Base-by-base conservation (phyloP, 1,140 invertebrate genomes). In the Drosophila miranda region DNA sequence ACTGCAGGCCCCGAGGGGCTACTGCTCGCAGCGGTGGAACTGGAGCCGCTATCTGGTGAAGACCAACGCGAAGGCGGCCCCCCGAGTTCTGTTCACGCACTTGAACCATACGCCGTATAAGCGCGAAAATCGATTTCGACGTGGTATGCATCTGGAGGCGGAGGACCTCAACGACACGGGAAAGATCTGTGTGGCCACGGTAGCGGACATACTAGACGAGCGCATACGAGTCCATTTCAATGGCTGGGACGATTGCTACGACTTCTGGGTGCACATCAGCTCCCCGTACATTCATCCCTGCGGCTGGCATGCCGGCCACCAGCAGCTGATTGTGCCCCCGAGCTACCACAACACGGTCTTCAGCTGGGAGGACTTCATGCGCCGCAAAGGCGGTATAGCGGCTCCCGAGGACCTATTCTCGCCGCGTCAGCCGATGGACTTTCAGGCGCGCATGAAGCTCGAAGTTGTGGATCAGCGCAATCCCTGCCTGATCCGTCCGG, bases 231-330 rank as follows among this genome's bases (percentile, higher is more conserved):
- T 99, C 49, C 97, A 98, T 91, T 99, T 99, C 92, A 98, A 99
- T 93, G 96, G 96, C 74, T 99, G 97, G 97, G 95, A 97, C 84
- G 95, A 97, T 84, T 94, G 95, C 72, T 99, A 98, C 90, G 98
- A 99, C 92, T 98, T 97, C 26, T 99, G 98, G 98, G 94, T 96
- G 48, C 95, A 98, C 84, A 94, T 95, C 0, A 95, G 94, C 38
- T 98, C 97, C 0, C 97, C 97, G 0, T 97, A 97, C 86, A 98
- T 99, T 56, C 97, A 98, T 93, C 97, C 97, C 5, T 95, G 98
- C 11, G 96, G 97, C 51, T 98, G 97, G 97, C 98, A 97, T 89
- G 93, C 96, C 77, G 94, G 96, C 49, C 95, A 96, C 87, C 95
- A 94, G 5, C 93, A 95, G 61, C 92, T 93, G 52, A 92, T 99